Conservation (phyloP, 2,888 invertebrate genomes). For the Apoderus coryli region DNA sequence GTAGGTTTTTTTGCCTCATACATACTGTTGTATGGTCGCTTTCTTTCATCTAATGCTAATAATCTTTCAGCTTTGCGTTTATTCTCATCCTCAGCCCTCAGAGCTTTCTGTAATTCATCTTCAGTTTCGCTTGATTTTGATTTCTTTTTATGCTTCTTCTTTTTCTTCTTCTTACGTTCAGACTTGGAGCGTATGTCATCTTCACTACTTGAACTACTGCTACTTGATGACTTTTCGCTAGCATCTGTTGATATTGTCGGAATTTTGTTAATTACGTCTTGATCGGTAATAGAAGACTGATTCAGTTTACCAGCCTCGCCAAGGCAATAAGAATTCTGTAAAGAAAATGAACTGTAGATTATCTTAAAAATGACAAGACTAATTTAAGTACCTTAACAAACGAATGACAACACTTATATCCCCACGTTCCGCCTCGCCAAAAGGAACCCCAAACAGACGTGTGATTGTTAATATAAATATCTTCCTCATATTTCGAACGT, state of each 20-base stretch:
- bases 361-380: constrained; percentile 1
- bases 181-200: constrained; percentile 13
- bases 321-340: constrained; percentile 71
- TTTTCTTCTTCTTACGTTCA: constrained; percentile 34
- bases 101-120: constrained; percentile 47
- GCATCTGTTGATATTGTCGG: constrained; percentile 17
- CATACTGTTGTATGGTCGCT: constrained; percentile 88
- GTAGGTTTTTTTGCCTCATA: constrained; percentile 70
- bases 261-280: constrained; percentile 16
- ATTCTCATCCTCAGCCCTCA: constrained; percentile 47
- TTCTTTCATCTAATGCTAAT: constrained; percentile 69
- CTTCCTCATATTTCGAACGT: constrained; percentile 86
- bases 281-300: constrained; percentile 11
- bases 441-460: constrained; percentile 91
- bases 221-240: constrained; percentile 16
- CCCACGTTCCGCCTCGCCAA: constrained; percentile 91
- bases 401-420: constrained; percentile 90
- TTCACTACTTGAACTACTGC: constrained; percentile 23
- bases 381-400: constrained; percentile 49
- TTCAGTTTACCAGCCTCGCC: constrained; percentile 50
- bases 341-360: constrained; percentile 16
- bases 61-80: constrained; percentile 47
- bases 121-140: constrained; percentile 30
- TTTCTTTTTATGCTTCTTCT: constrained; percentile 30
- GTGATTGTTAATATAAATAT: constrained; percentile 84